Evolutionary conservation across 1,140 invertebrate genomes (phyloP).

Genomic region (Sarcophaga bullata): DNA sequence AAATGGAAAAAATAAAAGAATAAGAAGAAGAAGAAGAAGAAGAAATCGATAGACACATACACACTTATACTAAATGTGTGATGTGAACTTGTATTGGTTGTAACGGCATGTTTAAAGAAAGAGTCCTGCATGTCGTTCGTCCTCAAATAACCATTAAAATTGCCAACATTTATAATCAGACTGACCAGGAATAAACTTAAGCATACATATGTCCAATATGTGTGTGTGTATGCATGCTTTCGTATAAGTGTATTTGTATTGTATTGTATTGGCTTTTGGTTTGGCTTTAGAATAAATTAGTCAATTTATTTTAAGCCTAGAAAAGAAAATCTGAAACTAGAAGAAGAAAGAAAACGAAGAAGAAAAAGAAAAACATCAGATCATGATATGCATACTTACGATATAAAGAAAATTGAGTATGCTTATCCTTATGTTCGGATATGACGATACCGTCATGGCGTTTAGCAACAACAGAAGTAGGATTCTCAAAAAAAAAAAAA

Average conservation of each 20-base stretch:
- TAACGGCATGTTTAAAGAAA: background rate
- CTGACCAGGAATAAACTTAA: background rate
- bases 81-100: background rate
- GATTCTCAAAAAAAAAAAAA: background rate
- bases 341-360: background rate
- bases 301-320: conserved; percentile 38
- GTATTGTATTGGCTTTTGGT: too few species aligned
- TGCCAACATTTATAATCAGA: conserved; percentile 24
- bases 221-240: too few species aligned
- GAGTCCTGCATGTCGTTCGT: background rate
- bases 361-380: background rate
- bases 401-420: conserved; percentile 27
- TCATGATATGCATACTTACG: conserved; percentile 29
- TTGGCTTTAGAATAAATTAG: conserved; percentile 25
- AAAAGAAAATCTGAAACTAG: background rate
- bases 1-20: background rate
- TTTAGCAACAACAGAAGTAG: background rate
- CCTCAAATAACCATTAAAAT: conserved; percentile 28
- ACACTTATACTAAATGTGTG: background rate
- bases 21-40: background rate
- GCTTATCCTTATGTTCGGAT: background rate
- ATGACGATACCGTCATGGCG: background rate
- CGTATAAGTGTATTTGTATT: conserved; percentile 2
- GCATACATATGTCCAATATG: background rate
- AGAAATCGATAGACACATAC: background rate